Conservation (phyloP, 2,113 vertebrate species). For the Rhynchopsitta pachyrhyncha region DNA sequence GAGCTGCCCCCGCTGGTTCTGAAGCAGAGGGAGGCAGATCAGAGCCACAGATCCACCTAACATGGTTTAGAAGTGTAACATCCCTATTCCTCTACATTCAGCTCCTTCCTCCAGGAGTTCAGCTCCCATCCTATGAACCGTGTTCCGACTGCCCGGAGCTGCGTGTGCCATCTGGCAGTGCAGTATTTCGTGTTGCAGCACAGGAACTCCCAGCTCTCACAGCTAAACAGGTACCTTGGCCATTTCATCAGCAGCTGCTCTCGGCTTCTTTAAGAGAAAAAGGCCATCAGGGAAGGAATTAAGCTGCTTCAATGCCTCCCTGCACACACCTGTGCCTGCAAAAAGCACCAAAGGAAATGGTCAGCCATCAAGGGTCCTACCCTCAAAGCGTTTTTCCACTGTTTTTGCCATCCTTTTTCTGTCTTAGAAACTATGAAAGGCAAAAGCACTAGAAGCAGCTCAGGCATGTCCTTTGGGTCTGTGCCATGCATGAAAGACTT, state of each 20-base stretch:
- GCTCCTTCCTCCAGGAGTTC: not conserved
- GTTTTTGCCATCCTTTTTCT: not conserved
- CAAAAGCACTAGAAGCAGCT: not conserved
- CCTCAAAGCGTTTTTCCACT: not conserved
- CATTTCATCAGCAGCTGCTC: constrained; percentile 47
- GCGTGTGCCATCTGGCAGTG: not conserved
- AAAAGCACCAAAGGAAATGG: not conserved
- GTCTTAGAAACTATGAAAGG: not conserved
- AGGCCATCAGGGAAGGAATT: not conserved
- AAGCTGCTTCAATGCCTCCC: not conserved
- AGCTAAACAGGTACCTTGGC: constrained; percentile 7
- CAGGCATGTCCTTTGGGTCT: not conserved
- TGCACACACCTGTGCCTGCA: not conserved
- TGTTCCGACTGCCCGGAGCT: not conserved
- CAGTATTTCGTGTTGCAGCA: not conserved
- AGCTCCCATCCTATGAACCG: not conserved
- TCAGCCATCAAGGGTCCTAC: not conserved
- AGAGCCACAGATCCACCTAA: not conserved
- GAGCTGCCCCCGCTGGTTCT: not conserved
- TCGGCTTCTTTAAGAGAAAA: not conserved
- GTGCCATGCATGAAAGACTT: not conserved
- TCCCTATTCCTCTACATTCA: not conserved
- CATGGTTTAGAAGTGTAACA: not conserved
- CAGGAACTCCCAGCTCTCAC: not conserved
- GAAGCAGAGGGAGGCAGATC: not conserved